Percentiles rank a stretch among this genome's conserved stretches.
phyloP scores from a whole-genome alignment of 2,888 invertebrate genomes.

The Calameuta filiformis region DNA sequence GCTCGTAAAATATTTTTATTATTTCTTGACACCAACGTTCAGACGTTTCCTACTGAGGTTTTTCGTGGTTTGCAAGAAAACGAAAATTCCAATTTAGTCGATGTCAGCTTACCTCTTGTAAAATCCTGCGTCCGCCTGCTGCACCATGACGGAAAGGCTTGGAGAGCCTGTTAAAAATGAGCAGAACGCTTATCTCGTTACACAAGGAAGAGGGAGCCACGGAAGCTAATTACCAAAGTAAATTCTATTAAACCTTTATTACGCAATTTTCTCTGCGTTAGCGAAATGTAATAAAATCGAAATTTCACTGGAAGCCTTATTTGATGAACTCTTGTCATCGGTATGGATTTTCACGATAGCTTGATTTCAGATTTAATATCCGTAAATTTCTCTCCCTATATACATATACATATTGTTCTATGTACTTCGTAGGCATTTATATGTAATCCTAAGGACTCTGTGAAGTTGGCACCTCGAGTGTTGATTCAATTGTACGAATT shows the following conservation, averaged over 20 bases:
- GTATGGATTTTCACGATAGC: background rate
- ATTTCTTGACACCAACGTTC: background rate
- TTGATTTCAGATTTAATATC: background rate
- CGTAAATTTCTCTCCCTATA: no score
- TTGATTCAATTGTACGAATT: background rate
- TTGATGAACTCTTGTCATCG: background rate
- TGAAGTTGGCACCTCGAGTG: background rate
- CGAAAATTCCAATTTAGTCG: background rate
- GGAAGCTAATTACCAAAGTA: conserved; percentile 1
- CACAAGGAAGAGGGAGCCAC: background rate
- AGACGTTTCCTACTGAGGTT: background rate
- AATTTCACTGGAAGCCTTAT: background rate
- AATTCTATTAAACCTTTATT: background rate
- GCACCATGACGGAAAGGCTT: background rate
- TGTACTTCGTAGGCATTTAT: no score
- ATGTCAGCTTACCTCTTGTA: background rate
- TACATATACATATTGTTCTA: no score
- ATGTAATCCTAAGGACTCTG: background rate
- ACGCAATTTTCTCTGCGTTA: background rate
- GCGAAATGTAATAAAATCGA: background rate
- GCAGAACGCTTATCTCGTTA: conserved; percentile 3
- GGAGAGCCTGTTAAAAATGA: background rate
- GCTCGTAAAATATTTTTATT: background rate
- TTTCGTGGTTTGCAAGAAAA: background rate
- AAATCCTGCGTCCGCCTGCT: background rate